Evolutionary conservation across 2,113 vertebrate genomes (phyloP).

Genomic region (Ascaphus truei): DNA sequence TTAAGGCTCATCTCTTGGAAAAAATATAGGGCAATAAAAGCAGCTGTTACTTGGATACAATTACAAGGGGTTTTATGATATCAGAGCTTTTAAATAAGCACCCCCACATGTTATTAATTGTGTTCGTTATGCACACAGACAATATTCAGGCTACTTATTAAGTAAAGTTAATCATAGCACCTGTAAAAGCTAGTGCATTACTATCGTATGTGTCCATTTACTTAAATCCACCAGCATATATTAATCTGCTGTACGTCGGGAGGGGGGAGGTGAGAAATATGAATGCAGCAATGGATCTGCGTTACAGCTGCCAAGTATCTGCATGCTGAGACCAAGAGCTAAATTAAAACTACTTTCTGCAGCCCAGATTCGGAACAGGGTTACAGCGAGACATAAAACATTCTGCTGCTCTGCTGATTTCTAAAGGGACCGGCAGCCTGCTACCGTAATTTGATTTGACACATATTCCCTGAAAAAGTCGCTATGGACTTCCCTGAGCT

Average conservation of each 20-base stretch:
- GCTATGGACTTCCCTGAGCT: rapidly evolving
- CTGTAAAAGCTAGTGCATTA: not conserved
- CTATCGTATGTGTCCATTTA: not conserved
- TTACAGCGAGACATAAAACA: constrained; percentile 24
- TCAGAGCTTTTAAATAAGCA: not conserved
- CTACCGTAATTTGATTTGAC: constrained; percentile 11
- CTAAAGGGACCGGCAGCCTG: not conserved
- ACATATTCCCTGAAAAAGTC: constrained; percentile 5
- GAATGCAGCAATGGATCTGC: constrained; percentile 12
- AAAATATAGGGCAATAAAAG: not conserved
- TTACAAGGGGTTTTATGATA: not conserved
- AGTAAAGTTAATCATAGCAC: not conserved
- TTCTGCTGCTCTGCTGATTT: not conserved
- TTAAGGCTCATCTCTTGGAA: not conserved
- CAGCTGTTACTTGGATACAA: not conserved
- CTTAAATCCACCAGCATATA: not conserved
- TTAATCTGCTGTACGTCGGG: constrained; percentile 2
- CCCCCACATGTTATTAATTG: not conserved
- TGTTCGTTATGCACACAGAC: not conserved
- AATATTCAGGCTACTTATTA: not conserved
- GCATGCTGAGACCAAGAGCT: constrained; percentile 38
- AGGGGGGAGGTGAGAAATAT: constrained; percentile 15
- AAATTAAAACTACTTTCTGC: constrained; percentile 40
- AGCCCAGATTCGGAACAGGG: constrained; percentile 30
- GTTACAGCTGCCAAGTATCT: constrained; percentile 42